Evolutionary conservation across 2,113 vertebrate genomes (phyloP).

Genomic region (Indicator indicator): DNA sequence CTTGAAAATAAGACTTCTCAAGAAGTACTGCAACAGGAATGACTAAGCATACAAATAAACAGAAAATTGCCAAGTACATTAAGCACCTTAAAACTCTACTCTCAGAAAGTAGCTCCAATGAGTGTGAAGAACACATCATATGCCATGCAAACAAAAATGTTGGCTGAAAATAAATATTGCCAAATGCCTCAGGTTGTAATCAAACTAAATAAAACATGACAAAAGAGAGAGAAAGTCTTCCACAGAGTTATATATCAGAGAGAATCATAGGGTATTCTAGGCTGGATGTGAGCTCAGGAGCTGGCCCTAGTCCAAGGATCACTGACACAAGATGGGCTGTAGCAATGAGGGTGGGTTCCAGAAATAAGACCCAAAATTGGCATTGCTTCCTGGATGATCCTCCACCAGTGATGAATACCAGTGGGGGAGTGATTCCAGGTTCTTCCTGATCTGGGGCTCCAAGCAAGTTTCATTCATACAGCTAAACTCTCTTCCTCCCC

Average conservation of each 20-base stretch:
- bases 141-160: background rate
- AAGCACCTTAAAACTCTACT: background rate
- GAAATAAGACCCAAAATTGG: rapidly evolving
- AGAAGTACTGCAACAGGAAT: background rate
- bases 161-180: background rate
- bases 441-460: background rate
- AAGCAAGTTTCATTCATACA: background rate
- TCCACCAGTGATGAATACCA: no score
- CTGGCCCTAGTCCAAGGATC: rapidly evolving
- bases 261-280: background rate
- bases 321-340: rapidly evolving
- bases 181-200: background rate
- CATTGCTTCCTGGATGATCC: background rate
- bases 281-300: background rate
- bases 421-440: rapidly evolving
- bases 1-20: background rate
- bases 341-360: background rate
- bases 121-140: background rate
- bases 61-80: background rate
- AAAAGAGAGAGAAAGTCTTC: rapidly evolving
- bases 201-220: background rate
- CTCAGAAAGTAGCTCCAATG: background rate
- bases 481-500: background rate
- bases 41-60: background rate
- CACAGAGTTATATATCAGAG: background rate